A percentile compares a stretch with the other conserved stretches of the same genome.
Conservation (phyloP, 2,888 invertebrate species). For the Dryomyza anilis region DNA sequence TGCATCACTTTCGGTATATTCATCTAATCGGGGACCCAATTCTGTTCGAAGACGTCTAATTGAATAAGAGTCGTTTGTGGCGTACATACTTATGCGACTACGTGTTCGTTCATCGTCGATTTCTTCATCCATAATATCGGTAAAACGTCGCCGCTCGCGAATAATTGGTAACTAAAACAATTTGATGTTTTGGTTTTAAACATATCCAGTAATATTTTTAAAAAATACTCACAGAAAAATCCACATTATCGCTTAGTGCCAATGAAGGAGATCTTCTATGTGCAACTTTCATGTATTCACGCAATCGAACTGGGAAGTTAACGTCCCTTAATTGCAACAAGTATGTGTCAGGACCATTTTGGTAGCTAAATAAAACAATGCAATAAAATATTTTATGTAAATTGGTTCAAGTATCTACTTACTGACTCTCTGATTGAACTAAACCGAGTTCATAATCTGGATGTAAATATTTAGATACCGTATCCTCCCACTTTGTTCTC, state of each 20-base stretch:
- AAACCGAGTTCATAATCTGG: constrained; percentile 84
- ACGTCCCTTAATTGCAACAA: constrained; percentile 91
- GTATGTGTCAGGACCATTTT: constrained; percentile 96
- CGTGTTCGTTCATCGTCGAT: constrained; percentile 85
- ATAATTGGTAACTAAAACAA: constrained; percentile 90
- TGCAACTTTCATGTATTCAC: constrained; percentile 95
- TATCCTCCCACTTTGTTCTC: constrained; percentile 71
- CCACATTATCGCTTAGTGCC: constrained; percentile 73
- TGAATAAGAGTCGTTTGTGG: constrained; percentile 70
- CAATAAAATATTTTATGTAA: neutral
- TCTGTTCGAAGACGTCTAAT: constrained; percentile 81
- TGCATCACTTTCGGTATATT: constrained; percentile 86
- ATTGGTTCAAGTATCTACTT: constrained; percentile 61
- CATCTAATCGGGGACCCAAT: constrained; percentile 82
- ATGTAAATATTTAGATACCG: constrained; percentile 77
- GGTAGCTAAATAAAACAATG: constrained; percentile 71
- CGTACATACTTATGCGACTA: constrained; percentile 79
- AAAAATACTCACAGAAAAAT: constrained; percentile 71
- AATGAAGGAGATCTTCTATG: constrained; percentile 76
- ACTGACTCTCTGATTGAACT: constrained; percentile 86
- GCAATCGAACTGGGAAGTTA: constrained; percentile 89
- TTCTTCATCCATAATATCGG: constrained; percentile 94
- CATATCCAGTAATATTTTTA: constrained; percentile 16
- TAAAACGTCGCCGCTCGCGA: constrained; percentile 87
- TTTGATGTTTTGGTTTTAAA: too few species aligned